phyloP scores from a whole-genome alignment of 2,797 vertebrate species.

The Anolis apletophallus region DNA sequence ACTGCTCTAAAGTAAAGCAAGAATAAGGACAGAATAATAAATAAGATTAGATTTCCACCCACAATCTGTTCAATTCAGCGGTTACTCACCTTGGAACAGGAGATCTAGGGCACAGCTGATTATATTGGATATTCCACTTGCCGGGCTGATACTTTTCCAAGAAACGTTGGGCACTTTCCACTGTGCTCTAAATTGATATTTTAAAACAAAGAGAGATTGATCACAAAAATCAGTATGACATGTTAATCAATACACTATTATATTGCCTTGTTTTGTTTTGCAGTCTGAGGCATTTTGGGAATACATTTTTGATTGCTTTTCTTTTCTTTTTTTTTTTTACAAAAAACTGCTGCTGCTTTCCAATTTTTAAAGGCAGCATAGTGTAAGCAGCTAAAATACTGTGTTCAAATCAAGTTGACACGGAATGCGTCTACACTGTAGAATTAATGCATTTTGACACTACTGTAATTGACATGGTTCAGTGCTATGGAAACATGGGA shows the following conservation, averaged over 20 bases:
- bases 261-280: background rate
- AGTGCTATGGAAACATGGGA: too few relatives aligned
- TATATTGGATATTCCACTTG: conserved; percentile 90
- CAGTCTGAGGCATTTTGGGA: background rate
- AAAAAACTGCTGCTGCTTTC: too few relatives aligned
- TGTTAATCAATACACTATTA: background rate
- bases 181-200: conserved; percentile 86
- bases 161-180: conserved; percentile 91
- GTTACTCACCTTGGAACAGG: conserved; percentile 92
- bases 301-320: background rate
- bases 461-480: too few relatives aligned
- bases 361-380: too few relatives aligned
- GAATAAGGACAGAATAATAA: background rate
- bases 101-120: conserved; percentile 82
- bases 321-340: background rate
- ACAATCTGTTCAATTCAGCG: background rate
- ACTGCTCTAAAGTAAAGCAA: background rate
- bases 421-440: background rate
- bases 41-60: background rate
- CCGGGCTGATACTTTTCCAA: conserved; percentile 85
- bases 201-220: background rate
- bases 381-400: too few relatives aligned
- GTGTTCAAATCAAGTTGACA: too few relatives aligned
- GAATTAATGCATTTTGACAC: too few relatives aligned
- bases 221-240: background rate